These are phyloP conservation scores for Perca fluviatilis DNA, from an alignment of 2,113 vertebrate genomes.

Conservation along the genomic window DNA sequence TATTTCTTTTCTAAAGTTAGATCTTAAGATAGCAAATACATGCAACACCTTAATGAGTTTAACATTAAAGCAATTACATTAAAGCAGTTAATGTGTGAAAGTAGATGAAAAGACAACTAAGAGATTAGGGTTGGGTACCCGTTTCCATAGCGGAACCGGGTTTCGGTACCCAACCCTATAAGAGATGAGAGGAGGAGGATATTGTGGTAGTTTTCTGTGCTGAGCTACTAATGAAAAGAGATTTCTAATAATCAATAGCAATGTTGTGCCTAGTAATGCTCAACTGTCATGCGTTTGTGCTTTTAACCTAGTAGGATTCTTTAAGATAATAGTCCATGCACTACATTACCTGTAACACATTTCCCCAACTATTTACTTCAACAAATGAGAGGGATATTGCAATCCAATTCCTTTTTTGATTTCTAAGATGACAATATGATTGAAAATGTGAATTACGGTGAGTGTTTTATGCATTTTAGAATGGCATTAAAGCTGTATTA, in stretches of 20 bases:
- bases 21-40: neutral
- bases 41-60: neutral
- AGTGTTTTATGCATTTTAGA: constrained; percentile 38
- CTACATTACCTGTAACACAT: neutral
- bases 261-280: neutral
- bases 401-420: neutral
- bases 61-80: neutral
- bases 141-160: too few species aligned
- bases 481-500: constrained; percentile 21
- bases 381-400: neutral
- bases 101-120: neutral
- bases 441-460: constrained; percentile 52
- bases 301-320: neutral
- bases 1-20: neutral
- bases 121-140: neutral
- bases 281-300: neutral
- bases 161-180: too few species aligned
- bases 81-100: constrained; percentile 7
- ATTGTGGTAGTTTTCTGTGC: neutral
- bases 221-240: neutral
- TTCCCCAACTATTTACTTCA: neutral
- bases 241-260: neutral
- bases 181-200: neutral
- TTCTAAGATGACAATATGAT: constrained; percentile 42
- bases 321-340: neutral